phyloP scores from a whole-genome alignment of 2,797 vertebrate genomes.

The Paratrypauchen microcephalus region DNA sequence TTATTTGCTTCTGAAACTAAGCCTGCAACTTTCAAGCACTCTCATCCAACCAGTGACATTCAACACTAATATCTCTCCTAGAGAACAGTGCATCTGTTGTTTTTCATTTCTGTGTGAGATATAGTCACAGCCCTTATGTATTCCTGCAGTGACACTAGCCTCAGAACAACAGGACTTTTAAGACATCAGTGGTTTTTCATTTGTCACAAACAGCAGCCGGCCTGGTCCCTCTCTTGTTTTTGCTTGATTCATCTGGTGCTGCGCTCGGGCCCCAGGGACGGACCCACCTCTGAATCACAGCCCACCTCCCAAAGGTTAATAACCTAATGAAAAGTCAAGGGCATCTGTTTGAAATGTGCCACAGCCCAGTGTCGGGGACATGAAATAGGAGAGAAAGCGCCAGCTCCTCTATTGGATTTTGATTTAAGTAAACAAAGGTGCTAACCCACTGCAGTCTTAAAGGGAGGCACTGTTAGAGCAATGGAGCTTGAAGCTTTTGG shows the following conservation, averaged over 20 bases:
- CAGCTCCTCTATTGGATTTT: slow-evolving; percentile 66
- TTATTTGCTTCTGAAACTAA: slow-evolving; percentile 2
- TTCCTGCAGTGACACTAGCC: slow-evolving; percentile 33
- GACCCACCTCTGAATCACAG: slow-evolving; percentile 64
- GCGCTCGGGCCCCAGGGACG: slow-evolving; percentile 41
- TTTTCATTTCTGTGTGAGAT: slow-evolving; percentile 37
- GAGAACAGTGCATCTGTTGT: slow-evolving; percentile 26
- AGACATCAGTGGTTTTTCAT: slow-evolving; percentile 54
- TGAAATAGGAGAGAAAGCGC: slow-evolving; percentile 42
- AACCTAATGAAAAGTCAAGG: slow-evolving; percentile 77
- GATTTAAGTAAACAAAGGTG: slow-evolving; percentile 74
- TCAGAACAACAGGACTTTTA: slow-evolving; percentile 45
- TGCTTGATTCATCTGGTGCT: slow-evolving; percentile 47
- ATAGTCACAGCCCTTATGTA: slow-evolving; percentile 27
- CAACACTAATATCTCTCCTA: slow-evolving; percentile 31
- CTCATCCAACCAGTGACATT: slow-evolving; percentile 32
- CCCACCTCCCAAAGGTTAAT: slow-evolving; percentile 76
- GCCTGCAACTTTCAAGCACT: slow-evolving; percentile 15
- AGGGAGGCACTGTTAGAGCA: slow-evolving; percentile 26
- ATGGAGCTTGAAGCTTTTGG: slow-evolving; percentile 27
- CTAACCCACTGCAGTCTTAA: slow-evolving; percentile 35
- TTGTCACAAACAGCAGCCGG: slow-evolving; percentile 49
- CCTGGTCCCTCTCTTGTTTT: slow-evolving; percentile 39
- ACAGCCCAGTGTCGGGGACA: slow-evolving; percentile 54
- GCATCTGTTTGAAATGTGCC: slow-evolving; percentile 59